Conservation (phyloP, 2,113 vertebrate genomes). For the Ondatra zibethicus region DNA sequence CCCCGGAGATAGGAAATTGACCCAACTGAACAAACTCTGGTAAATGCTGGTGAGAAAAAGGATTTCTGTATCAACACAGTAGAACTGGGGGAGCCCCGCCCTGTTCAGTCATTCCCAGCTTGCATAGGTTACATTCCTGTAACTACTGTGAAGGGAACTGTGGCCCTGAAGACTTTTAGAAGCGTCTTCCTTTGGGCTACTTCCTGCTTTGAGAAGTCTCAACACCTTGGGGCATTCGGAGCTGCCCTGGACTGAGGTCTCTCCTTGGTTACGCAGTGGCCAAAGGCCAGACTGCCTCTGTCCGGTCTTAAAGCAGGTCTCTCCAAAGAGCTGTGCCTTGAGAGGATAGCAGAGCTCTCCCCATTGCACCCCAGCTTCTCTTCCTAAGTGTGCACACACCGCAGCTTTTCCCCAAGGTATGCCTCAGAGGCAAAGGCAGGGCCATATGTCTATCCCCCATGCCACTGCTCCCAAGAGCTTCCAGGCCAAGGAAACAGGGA, state of each 20-base stretch:
- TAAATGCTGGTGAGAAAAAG: not conserved
- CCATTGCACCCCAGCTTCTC: not conserved
- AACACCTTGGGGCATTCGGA: not conserved
- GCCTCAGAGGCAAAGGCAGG: not conserved
- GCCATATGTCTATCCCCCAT: not conserved
- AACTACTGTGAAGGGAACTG: not conserved
- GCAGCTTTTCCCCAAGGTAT: not conserved
- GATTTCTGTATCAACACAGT: not conserved
- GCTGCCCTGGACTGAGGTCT: not conserved
- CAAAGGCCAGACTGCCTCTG: not conserved
- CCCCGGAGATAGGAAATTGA: not conserved
- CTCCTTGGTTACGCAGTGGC: not conserved
- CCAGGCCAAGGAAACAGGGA: not conserved
- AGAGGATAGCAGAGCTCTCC: not conserved
- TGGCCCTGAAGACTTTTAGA: not conserved
- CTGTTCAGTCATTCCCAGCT: no score
- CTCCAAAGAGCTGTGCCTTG: no score
- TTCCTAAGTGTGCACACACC: not conserved
- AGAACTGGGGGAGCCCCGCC: not conserved
- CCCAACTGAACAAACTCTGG: not conserved
- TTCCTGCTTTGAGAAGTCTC: not conserved
- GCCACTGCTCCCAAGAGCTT: not conserved
- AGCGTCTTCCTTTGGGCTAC: not conserved
- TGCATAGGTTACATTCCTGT: no score
- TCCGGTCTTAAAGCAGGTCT: not conserved